Evolutionary conservation across 1,140 invertebrate genomes (phyloP), one percentile per base, ranked within the genome.

Genomic region (Acyrthosiphon pisum): DNA sequence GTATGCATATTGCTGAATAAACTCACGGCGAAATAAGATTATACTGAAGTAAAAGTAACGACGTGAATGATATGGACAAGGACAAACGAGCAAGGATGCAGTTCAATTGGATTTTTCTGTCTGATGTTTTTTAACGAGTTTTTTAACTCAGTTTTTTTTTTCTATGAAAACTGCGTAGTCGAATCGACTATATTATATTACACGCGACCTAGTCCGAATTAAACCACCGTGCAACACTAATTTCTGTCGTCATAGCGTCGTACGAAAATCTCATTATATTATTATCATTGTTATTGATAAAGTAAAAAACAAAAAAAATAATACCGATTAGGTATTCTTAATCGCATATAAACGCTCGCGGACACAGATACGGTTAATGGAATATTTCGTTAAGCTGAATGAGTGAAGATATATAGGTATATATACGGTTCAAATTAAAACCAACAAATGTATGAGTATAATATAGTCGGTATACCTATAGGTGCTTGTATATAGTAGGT

Each of bases 61-160:
- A 76, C 60, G 60, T n/a, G 60, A 76, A 76, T 76, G 6, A 76
- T 76, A 76, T 76, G 60, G 14, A 76, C 60, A 76, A 76, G 60
- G 60, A 76, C 60, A 76, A 76, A 76, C 14, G 60, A 6, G 60
- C 60, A 76, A 76, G 60, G 60, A 76, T 76, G 60, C 60, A n/a
- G 30, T 76, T 76, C 60, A 76, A 76, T 76, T 76, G 30, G 60
- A 76, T 76, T 76, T 76, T 76, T 76, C 60, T 76, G 60, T n/a
- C 14, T 76, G 30, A n/a, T 76, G 30, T 76, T 76, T 76, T 50
- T 60, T 60, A 60, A 60, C 56, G 26, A 60, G 56, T 60, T 60
- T 60, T 30, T 76, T 76, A n/a, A n/a, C 60, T 76, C 60, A 18
- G 18, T 68, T 76, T 76, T 76, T 76, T 76, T 76, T 68, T 76